Evolutionary conservation across 2,113 vertebrate species (phyloP), one percentile per base, ranked within the genome.

Genomic region (Pituophis catenifer): DNA sequence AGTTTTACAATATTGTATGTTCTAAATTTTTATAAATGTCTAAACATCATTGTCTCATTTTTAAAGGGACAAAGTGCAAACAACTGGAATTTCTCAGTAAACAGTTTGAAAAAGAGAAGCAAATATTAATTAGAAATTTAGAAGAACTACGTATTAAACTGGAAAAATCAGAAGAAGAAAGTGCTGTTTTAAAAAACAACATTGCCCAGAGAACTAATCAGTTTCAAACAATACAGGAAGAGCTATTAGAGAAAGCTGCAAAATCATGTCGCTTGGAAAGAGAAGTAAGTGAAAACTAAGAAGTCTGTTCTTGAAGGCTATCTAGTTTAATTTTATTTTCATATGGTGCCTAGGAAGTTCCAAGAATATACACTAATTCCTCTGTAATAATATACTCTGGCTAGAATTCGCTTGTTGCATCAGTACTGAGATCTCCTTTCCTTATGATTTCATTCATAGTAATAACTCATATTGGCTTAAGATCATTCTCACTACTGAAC

Each of bases 141-240:
- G 97, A 98, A 95, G 97, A 97, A 48, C 97, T 99, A 4, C 97
- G 95, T 93, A 91, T 98, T 92, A 98, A 98, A 93, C 96, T 99
- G 95, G 94, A 90, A 52, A 96, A 98, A 97, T 98, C 98, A 91
- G 98, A 99, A 96, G 97, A 98, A 91, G 98, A 99, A 96, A 98
- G 98, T 93, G 98, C 98, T 54, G 96, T 98, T 86, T 97, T 99
- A 96, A 98, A 98, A 97, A 97, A 94, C 97, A 98, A 97, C 95
- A 99, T 99, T 98, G 97, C 97, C 38, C 99, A 99, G 96, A 98
- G 98, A 96, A 97, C 98, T 90, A 98, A 97, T 90, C 98, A 99
- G 93, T 99, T 98, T 97, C 98, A 99, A 94, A 96, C 96, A 94
- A 98, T 99, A 95, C 99, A 99, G 96, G 97, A 98, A 23, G 98